Conservation (phyloP, 2,888 invertebrate genomes). For the Microctonus brassicae region DNA sequence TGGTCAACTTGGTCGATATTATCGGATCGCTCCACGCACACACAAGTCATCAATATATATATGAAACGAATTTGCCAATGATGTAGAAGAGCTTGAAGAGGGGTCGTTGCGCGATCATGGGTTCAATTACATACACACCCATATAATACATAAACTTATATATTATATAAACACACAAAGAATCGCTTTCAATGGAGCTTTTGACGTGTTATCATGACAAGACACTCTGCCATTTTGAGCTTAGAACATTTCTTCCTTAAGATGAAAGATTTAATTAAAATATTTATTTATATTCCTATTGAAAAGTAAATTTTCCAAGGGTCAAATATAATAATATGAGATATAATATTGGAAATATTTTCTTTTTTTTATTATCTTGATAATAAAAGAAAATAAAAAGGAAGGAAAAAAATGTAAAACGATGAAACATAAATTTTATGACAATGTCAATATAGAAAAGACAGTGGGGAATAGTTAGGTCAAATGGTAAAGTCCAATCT, state of each 20-base stretch:
- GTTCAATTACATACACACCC: not conserved
- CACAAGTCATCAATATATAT: conserved; percentile 5
- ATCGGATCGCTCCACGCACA: conserved; percentile 32
- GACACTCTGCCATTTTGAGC: conserved; percentile 13
- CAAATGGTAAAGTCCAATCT: conserved; percentile 19
- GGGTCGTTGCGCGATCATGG: not conserved
- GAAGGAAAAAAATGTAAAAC: too few species aligned
- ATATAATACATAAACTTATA: too few species aligned
- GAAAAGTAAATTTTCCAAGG: not conserved
- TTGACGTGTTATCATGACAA: conserved; percentile 16
- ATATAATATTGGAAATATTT: not conserved
- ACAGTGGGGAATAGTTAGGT: not conserved
- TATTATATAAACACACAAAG: too few species aligned
- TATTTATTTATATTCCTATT: not conserved
- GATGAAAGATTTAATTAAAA: not conserved
- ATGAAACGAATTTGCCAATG: conserved; percentile 14
- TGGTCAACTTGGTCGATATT: conserved; percentile 23
- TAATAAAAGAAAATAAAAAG: not conserved
- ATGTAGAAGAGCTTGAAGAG: conserved; percentile 4
- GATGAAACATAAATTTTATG: not conserved
- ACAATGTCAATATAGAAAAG: conserved; percentile 7
- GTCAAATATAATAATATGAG: not conserved
- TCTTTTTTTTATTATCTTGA: not conserved
- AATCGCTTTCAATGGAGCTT: conserved; percentile 4
- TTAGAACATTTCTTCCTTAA: not conserved